These are phyloP conservation scores for Chrysomela aeneicollis DNA, from an alignment of 2,888 invertebrate genomes.

Conservation along the genomic window DNA sequence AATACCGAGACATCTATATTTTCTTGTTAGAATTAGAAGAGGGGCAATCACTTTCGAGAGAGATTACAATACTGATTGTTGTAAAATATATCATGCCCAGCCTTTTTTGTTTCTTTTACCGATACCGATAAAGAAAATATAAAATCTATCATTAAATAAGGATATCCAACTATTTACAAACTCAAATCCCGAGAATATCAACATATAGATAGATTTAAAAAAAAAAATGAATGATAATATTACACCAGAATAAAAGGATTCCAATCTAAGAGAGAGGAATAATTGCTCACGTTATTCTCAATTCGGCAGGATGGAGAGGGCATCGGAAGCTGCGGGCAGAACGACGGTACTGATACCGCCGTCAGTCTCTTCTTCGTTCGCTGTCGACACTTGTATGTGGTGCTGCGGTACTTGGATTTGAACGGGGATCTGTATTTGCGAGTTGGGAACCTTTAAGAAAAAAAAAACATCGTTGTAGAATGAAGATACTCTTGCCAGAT, in stretches of 20 bases:
- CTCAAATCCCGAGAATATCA: background rate
- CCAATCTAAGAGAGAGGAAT: too few relatives aligned
- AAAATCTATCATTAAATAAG: background rate
- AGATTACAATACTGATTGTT: background rate
- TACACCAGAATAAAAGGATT: slow-evolving; percentile 12
- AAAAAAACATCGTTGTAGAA: too few relatives aligned
- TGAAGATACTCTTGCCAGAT: too few relatives aligned
- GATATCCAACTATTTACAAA: background rate
- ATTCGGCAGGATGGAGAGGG: slow-evolving; percentile 43
- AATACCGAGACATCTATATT: too few relatives aligned
- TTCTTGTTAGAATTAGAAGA: background rate
- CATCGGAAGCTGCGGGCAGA: slow-evolving; percentile 60
- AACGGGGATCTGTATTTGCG: slow-evolving; percentile 69
- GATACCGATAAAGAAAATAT: background rate
- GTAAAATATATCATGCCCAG: too few relatives aligned
- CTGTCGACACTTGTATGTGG: slow-evolving; percentile 56
- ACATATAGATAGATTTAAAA: background rate
- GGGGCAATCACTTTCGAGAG: background rate
- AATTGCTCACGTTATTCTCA: slow-evolving; percentile 22
- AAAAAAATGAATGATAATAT: background rate
- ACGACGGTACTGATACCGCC: slow-evolving; percentile 63
- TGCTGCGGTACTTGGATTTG: slow-evolving; percentile 73
- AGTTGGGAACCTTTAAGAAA: slow-evolving; percentile 66
- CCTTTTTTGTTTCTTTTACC: too few relatives aligned
- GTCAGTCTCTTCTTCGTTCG: slow-evolving; percentile 54